Base-by-base conservation (phyloP, 2,888 invertebrate species). In the Tipula unca region DNA sequence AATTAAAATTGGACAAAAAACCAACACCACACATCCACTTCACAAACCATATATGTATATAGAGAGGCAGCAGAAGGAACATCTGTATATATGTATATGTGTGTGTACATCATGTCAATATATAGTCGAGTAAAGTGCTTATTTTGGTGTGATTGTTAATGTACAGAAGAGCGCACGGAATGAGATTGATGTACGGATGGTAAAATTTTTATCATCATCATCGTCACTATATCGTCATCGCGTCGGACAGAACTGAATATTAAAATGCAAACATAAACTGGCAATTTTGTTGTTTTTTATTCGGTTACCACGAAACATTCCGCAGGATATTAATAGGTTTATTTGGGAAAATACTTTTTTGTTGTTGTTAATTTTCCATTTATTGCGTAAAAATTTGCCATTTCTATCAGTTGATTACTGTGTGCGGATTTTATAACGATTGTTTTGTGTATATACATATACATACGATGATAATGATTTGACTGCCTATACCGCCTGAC, bases 291-390 rank as follows among this genome's bases (percentile, higher is more conserved):
- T 32, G 14, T 83, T 29, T n/a, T 83, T 69, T 69, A 69, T 69
- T 69, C 69, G 69, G 69, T 83, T 83, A 83, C 83, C 83, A 83
- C 83, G 83, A 83, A 84, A 84, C 84, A 84, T 84, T 84, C 84
- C 84, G 36, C 84, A 84, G 39, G 39, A 84, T 84, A 84, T 84
- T 84, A 84, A 84, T 84, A 36, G 84, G 36, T 84, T 84, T 84
- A 36, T 83, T 83, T 83, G 83, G 32, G 32, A 32, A 32, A 32
- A n/a, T 32, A 1, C 32, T 83, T 83, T 82, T 29, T 82, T 83
- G n/a, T 32, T 32, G 48, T 32, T 83, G 29, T 83, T 83, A 32
- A 5, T 83, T 83, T 35, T 25, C 69, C 69, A 69, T 69, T 69
- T 69, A 69, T 69, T 69, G 69, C 69, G 25, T 69, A 69, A 69